phyloP scores from a whole-genome alignment of 2,797 vertebrate species.

The Rhinella marina region DNA sequence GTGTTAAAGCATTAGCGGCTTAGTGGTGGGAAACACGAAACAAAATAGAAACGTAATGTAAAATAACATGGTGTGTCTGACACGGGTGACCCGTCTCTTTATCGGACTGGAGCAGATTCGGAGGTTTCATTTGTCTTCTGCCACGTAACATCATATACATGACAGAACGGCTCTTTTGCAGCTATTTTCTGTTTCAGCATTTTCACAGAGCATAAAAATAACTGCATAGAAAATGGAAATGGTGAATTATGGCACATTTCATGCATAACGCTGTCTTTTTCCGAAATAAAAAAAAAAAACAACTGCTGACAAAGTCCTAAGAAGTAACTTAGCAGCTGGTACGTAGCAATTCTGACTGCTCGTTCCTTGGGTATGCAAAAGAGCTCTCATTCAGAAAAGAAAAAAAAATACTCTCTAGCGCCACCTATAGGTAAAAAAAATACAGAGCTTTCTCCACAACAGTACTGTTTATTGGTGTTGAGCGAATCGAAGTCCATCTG shows the following conservation, averaged over 20 bases:
- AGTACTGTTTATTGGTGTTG: too few species aligned
- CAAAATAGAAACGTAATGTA: slow-evolving; percentile 7
- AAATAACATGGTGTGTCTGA: slow-evolving; percentile 14
- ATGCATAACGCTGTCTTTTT: not conserved
- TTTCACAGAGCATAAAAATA: not conserved
- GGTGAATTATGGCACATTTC: not conserved
- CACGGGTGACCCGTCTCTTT: slow-evolving; percentile 7
- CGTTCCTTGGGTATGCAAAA: not conserved
- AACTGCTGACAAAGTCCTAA: not conserved
- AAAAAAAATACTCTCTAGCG: not conserved
- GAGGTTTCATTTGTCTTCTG: slow-evolving; percentile 14
- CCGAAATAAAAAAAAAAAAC: not conserved
- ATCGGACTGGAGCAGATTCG: slow-evolving; percentile 1
- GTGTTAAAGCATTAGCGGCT: slow-evolving; percentile 5
- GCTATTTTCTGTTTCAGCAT: slow-evolving; percentile 6
- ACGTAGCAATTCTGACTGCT: not conserved
- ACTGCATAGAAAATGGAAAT: not conserved
- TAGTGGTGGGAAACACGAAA: not conserved
- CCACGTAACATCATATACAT: slow-evolving; percentile 8
- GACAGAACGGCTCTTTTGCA: not conserved
- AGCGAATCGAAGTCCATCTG: too few species aligned
- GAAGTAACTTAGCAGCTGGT: not conserved
- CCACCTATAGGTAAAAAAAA: not conserved
- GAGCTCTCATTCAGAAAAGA: not conserved
- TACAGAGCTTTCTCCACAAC: too few species aligned